A percentile compares a stretch with the other conserved stretches of the same genome.
These are phyloP conservation scores for Lucinisca nassula DNA, from an alignment of 2,888 invertebrate genomes.

Conservation along the genomic window DNA sequence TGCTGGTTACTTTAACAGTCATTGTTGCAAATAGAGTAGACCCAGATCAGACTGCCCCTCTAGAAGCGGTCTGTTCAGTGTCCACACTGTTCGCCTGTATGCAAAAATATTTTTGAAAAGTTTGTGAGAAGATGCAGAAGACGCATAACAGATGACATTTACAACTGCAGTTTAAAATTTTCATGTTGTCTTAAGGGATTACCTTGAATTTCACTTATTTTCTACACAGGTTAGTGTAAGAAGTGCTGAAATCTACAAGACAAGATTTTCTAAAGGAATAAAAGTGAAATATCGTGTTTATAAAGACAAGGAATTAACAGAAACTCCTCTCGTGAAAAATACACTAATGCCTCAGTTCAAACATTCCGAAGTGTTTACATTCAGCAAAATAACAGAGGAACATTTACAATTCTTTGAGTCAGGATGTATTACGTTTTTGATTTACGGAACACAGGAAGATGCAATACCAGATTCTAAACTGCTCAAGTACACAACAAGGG, in stretches of 20 bases:
- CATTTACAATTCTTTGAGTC: constrained; percentile 87
- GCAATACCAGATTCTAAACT: constrained; percentile 82
- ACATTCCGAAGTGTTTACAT: constrained; percentile 83
- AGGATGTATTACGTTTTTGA: constrained; percentile 86
- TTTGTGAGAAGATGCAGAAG: too few relatives aligned
- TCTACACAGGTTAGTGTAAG: constrained; percentile 83
- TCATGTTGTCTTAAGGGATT: too few relatives aligned
- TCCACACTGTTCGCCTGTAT: too few relatives aligned
- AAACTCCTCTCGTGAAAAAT: constrained; percentile 83
- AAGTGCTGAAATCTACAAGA: constrained; percentile 84
- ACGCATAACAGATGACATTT: too few relatives aligned
- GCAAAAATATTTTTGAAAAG: too few relatives aligned
- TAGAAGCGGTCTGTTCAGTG: too few relatives aligned
- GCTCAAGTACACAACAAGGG: constrained; percentile 86
- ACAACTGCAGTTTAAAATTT: too few relatives aligned
- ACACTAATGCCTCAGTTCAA: constrained; percentile 85
- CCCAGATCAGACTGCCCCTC: too few relatives aligned
- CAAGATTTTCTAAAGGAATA: constrained; percentile 86
- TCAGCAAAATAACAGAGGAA: constrained; percentile 83
- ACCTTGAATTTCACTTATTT: too few relatives aligned
- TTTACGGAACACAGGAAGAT: constrained; percentile 88
- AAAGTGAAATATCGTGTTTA: constrained; percentile 84
- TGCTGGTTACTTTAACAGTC: too few relatives aligned
- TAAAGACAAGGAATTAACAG: constrained; percentile 81
- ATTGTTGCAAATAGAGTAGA: too few relatives aligned